Conservation (phyloP, 2,113 vertebrate species). For the Otocyon megalotis region DNA sequence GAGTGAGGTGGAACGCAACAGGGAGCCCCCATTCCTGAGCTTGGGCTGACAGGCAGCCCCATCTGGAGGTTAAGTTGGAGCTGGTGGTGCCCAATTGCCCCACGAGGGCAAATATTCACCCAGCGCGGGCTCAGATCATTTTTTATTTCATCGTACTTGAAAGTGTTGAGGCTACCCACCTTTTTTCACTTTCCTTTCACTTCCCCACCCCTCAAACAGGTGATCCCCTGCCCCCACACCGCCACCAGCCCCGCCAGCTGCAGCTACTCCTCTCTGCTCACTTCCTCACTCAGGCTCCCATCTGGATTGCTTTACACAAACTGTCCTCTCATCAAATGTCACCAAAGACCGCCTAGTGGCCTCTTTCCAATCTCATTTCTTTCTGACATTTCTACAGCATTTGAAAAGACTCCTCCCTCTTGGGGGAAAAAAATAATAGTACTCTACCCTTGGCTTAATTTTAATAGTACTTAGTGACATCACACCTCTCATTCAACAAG, state of each 20-base stretch:
- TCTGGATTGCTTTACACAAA: neutral
- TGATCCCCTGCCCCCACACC: too few species aligned
- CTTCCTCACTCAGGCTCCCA: neutral
- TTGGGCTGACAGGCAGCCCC: neutral
- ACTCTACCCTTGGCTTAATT: neutral
- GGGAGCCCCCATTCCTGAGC: neutral
- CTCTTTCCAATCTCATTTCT: neutral
- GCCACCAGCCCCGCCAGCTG: neutral
- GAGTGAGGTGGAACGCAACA: neutral
- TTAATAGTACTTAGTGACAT: neutral
- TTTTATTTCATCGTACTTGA: neutral
- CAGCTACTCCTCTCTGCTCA: neutral
- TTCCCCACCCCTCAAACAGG: neutral
- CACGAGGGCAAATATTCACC: neutral
- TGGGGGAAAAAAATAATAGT: neutral
- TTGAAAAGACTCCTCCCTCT: neutral
- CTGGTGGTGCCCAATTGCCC: neutral
- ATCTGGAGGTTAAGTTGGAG: neutral
- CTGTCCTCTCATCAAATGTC: neutral
- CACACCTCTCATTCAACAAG: neutral
- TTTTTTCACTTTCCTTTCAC: neutral
- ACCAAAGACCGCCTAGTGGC: neutral
- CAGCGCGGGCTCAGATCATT: neutral
- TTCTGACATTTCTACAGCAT: neutral
- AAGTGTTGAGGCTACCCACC: neutral